Percentiles rank a stretch among this genome's conserved stretches.
Conservation (phyloP, 1,140 invertebrate species). For the Chelonus insularis region DNA sequence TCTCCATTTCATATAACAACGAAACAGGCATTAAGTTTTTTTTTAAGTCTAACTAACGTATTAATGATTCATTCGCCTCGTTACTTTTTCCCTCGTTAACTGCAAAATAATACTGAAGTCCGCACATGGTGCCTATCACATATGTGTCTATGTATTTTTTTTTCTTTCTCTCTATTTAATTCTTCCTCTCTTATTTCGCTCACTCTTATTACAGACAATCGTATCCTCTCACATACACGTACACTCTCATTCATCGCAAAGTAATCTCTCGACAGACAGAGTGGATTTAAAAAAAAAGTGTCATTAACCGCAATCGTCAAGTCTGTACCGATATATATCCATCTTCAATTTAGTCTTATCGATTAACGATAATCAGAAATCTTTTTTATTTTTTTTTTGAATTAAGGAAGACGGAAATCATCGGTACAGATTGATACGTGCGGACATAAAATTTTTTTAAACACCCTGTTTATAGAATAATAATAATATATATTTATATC, state of each 20-base stretch:
- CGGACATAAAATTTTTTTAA: conserved; percentile 37
- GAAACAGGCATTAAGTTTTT: conserved; percentile 15
- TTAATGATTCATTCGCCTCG: conserved; percentile 33
- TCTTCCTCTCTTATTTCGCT: conserved; percentile 5
- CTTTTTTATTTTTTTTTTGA: conserved; percentile 1
- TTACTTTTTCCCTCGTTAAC: conserved; percentile 9
- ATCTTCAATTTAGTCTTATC: not conserved
- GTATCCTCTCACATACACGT: conserved; percentile 10
- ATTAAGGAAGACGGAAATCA: conserved; percentile 8
- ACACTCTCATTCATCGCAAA: not conserved
- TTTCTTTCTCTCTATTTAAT: conserved; percentile 1
- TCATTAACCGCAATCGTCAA: conserved; percentile 29
- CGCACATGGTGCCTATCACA: conserved; percentile 61
- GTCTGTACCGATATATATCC: not conserved
- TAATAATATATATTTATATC: conserved; percentile 58
- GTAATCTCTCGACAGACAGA: conserved; percentile 27
- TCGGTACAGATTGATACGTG: not conserved
- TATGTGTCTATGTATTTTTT: conserved; percentile 48
- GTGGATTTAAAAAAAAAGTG: conserved; percentile 54
- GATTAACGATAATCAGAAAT: not conserved
- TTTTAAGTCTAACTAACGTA: conserved; percentile 43
- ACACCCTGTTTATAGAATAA: conserved; percentile 56
- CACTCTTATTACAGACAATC: not conserved
- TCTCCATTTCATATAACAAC: too few species aligned
- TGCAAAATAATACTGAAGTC: conserved; percentile 62